A percentile compares a stretch with the other conserved stretches of the same genome.
Evolutionary conservation across 1,140 invertebrate species (phyloP).

Genomic region (Drosophila burlai): DNA sequence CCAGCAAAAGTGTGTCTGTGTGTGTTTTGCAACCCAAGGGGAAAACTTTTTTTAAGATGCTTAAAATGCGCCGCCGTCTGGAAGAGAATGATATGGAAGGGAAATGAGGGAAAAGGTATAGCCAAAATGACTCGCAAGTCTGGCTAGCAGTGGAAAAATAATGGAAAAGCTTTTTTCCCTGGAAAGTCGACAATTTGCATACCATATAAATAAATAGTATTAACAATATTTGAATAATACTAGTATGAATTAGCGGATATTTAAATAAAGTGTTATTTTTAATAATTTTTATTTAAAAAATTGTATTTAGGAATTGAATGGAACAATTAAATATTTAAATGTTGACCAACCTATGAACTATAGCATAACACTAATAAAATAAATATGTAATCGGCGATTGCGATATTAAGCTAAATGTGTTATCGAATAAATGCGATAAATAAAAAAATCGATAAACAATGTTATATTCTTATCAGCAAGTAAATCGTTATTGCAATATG

Average conservation of each 20-base stretch:
- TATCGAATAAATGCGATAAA: too few species aligned
- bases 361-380: too few species aligned
- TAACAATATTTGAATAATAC: neutral
- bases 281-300: too few species aligned
- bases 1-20: slow-evolving; percentile 28
- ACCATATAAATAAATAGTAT: neutral
- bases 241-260: neutral
- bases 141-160: slow-evolving; percentile 40
- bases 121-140: slow-evolving; percentile 46
- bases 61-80: slow-evolving; percentile 73
- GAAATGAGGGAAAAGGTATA: slow-evolving; percentile 16
- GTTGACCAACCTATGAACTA: too few species aligned
- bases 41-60: slow-evolving; percentile 72
- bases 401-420: too few species aligned
- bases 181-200: slow-evolving; percentile 4
- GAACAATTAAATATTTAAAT: too few species aligned
- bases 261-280: neutral
- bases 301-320: too few species aligned
- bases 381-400: too few species aligned
- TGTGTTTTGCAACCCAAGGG: slow-evolving; percentile 13
- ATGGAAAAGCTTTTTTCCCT: neutral
- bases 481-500: neutral
- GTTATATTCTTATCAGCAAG: neutral
- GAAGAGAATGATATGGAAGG: slow-evolving; percentile 31
- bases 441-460: neutral